Conservation (phyloP, 1,140 invertebrate species). For the Brachionus paranguensis region DNA sequence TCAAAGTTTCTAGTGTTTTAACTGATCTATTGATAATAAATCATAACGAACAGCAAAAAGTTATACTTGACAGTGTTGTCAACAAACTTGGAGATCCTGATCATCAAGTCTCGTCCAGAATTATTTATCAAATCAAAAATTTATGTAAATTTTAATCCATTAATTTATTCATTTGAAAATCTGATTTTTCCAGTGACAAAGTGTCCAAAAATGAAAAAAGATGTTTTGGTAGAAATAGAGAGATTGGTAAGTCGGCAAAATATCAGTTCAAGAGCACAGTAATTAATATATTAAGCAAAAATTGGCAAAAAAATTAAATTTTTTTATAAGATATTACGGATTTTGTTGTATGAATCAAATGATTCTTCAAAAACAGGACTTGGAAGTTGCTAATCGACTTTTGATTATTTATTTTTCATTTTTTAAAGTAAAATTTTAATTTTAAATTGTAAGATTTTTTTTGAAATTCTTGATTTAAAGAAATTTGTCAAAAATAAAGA, state of each 20-base stretch:
- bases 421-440: conserved; percentile 73
- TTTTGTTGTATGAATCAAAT: conserved; percentile 79
- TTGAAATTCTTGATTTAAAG: conserved; percentile 48
- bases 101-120: conserved; percentile 76
- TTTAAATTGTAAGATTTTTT: neutral
- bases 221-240: conserved; percentile 80
- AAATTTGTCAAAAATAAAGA: conserved; percentile 63
- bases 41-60: conserved; percentile 10
- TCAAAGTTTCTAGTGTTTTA: conserved; percentile 65
- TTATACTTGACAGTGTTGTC: conserved; percentile 61
- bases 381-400: conserved; percentile 70
- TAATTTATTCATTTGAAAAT: neutral
- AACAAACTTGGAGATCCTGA: conserved; percentile 93
- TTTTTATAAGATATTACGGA: conserved; percentile 67
- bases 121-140: conserved; percentile 75
- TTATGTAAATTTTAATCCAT: conserved; percentile 58
- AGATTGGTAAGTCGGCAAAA: conserved; percentile 80
- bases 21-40: conserved; percentile 65
- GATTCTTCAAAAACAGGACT: conserved; percentile 66
- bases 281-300: neutral
- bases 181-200: conserved; percentile 56
- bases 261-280: conserved; percentile 68
- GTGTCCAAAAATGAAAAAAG: conserved; percentile 83
- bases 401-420: conserved; percentile 89
- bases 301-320: neutral